Evolutionary conservation across 2,888 invertebrate genomes (phyloP).

Genomic region (Hyles lineata): DNA sequence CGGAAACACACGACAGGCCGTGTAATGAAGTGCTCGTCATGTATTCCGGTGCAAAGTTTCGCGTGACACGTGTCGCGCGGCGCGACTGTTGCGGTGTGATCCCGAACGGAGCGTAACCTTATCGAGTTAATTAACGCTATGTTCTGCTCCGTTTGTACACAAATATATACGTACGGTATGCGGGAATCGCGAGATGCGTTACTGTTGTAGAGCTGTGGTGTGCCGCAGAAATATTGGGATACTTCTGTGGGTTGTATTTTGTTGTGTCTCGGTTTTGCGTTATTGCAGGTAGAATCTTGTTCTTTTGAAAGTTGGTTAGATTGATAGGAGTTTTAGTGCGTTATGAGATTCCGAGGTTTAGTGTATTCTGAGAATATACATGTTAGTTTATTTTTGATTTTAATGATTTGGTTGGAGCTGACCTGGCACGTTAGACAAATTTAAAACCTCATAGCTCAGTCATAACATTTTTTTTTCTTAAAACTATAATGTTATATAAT

Average conservation of each 20-base stretch:
- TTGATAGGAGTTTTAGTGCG: no score
- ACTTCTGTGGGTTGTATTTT: background rate
- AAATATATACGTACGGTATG: background rate
- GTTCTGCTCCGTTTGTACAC: background rate
- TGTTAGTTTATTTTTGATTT: no score
- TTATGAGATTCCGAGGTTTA: no score
- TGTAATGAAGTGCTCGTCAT: background rate
- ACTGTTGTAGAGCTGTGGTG: background rate
- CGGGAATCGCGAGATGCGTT: background rate
- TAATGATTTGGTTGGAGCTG: no score
- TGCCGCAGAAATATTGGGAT: background rate
- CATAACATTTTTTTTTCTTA: no score
- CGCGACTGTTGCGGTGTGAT: conserved; percentile 13
- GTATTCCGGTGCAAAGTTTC: conserved; percentile 16
- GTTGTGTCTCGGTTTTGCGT: background rate
- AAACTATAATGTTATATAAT: no score
- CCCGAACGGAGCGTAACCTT: background rate
- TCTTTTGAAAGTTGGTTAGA: background rate
- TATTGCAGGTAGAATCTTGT: background rate
- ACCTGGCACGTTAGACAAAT: no score
- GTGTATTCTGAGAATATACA: no score
- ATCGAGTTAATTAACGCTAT: conserved; percentile 9
- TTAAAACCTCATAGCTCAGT: background rate
- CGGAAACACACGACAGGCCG: background rate
- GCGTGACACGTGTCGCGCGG: background rate